Evolutionary conservation across 2,888 invertebrate genomes (phyloP).

Genomic region (Dione juno): DNA sequence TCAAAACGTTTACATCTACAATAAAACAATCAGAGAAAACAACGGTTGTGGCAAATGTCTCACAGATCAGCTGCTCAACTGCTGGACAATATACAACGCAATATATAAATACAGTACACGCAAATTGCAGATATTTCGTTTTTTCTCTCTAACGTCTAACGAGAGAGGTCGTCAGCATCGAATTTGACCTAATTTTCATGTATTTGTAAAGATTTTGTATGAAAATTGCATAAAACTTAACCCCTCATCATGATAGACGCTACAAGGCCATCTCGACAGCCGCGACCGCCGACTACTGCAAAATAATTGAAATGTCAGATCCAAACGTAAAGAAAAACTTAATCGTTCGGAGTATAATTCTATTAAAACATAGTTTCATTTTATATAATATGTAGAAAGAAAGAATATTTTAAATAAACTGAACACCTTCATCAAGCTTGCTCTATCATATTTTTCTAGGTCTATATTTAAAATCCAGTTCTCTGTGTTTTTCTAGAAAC

Average conservation of each 20-base stretch:
- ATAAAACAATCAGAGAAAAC: background rate
- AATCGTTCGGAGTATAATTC: conserved; percentile 5
- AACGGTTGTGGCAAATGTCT: conserved; percentile 4
- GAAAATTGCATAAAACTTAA: background rate
- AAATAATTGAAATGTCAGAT: conserved; percentile 11
- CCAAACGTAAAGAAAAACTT: conserved; percentile 5
- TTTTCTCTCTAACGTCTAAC: background rate
- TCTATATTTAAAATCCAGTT: no score
- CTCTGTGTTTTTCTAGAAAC: no score
- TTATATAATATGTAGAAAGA: background rate
- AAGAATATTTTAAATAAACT: conserved; percentile 13
- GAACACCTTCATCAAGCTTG: background rate
- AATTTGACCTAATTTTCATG: background rate
- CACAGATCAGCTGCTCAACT: conserved; percentile 9
- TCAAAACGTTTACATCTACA: no score
- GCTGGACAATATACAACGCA: background rate
- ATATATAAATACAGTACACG: background rate
- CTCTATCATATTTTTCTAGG: no score
- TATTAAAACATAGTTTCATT: background rate
- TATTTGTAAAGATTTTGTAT: background rate
- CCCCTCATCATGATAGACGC: background rate
- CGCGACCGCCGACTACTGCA: background rate
- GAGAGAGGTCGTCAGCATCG: background rate
- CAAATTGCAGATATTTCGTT: background rate
- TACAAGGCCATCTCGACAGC: background rate